Evolutionary conservation across 2,888 invertebrate genomes (phyloP).

Genomic region (Stomorhina lunata): DNA sequence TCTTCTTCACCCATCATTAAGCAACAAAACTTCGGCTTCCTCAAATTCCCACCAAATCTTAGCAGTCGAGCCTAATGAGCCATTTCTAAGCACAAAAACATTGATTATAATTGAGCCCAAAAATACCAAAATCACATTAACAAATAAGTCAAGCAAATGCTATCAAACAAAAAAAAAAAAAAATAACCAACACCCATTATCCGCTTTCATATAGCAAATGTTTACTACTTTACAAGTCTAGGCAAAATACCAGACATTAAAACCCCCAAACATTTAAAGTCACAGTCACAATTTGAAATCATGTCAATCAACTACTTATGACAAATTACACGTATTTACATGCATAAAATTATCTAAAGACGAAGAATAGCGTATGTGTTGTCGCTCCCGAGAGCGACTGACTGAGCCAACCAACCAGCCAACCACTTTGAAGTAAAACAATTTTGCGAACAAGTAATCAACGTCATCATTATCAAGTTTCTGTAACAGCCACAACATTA

Average conservation of each 20-base stretch:
- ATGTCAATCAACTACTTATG: conserved; percentile 50
- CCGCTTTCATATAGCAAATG: neutral
- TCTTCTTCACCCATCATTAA: neutral
- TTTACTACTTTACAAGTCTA: neutral
- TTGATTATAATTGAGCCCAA: neutral
- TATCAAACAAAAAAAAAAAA: too few relatives aligned
- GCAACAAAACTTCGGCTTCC: neutral
- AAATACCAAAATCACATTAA: neutral
- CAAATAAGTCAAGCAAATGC: neutral
- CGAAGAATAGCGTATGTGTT: too few relatives aligned
- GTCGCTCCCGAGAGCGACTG: neutral
- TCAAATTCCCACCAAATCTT: neutral
- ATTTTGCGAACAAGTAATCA: conserved; percentile 35
- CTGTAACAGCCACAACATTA: conserved; percentile 1
- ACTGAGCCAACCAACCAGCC: neutral
- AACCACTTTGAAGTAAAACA: conserved; percentile 20
- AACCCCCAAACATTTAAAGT: neutral
- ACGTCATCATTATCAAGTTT: conserved; percentile 21
- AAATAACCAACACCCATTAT: neutral
- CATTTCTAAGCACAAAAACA: neutral
- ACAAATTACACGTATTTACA: conserved; percentile 61
- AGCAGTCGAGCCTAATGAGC: neutral
- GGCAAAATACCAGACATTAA: neutral
- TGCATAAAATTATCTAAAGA: conserved; percentile 18
- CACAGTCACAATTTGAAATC: neutral